Percentiles rank a stretch among this genome's conserved stretches.
Conservation (phyloP, 2,113 vertebrate species). For the Sphaerodactylus townsendi region DNA sequence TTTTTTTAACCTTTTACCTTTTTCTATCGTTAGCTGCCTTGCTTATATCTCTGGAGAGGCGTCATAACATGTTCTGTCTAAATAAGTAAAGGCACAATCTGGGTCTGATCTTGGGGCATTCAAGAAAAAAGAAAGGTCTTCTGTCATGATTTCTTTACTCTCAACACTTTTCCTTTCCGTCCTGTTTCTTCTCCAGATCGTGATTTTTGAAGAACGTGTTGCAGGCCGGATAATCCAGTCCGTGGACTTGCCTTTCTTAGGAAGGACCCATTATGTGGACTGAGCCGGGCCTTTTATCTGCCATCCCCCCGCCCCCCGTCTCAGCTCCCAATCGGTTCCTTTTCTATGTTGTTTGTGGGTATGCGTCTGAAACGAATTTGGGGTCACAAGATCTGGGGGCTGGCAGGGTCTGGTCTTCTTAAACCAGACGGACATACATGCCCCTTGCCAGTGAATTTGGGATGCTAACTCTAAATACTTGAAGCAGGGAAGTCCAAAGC, state of each 20-base stretch:
- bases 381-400: constrained; percentile 27
- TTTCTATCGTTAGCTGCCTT: no score
- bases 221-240: constrained; percentile 83
- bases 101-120: no score
- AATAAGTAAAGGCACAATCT: no score
- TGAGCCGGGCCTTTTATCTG: constrained; percentile 45
- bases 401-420: constrained; percentile 1
- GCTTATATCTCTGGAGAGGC: no score
- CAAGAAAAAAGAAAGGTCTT: not conserved
- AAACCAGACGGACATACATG: constrained; percentile 29
- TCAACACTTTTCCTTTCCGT: not conserved
- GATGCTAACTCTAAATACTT: not conserved
- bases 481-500: constrained; percentile 1
- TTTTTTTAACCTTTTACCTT: no score
- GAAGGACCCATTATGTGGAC: constrained; percentile 79
- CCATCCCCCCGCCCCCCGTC: not conserved
- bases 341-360: constrained; percentile 23
- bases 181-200: constrained; percentile 74
- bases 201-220: constrained; percentile 88
- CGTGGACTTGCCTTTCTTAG: constrained; percentile 81
- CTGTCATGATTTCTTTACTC: not conserved
- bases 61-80: no score
- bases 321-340: not conserved
- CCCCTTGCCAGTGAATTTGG: constrained; percentile 30
- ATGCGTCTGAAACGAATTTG: constrained; percentile 35